Conservation (phyloP, 2,113 vertebrate species). For the Columba janthina region DNA sequence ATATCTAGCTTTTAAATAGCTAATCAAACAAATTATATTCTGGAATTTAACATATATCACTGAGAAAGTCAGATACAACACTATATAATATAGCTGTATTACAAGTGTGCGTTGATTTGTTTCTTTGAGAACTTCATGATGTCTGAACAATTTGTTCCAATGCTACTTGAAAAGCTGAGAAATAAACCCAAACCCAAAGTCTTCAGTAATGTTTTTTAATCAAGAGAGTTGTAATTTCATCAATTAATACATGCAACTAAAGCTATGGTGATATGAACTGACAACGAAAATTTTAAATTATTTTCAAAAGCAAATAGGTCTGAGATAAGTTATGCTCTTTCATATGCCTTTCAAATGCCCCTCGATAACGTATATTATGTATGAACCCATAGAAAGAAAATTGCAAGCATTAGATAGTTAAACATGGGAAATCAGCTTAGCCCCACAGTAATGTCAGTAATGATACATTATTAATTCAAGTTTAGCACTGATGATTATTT, state of each 20-base stretch:
- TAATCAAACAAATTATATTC: background rate
- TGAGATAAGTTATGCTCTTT: background rate
- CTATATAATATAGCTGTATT: background rate
- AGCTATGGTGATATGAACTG: background rate
- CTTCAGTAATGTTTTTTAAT: background rate
- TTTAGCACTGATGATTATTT: background rate
- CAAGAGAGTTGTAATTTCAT: background rate
- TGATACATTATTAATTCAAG: background rate
- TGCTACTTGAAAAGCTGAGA: background rate
- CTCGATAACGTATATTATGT: background rate
- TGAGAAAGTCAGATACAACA: background rate
- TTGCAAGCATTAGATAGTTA: background rate
- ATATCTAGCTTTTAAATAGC: background rate
- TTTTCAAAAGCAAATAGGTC: background rate
- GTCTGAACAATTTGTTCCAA: background rate
- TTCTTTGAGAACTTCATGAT: background rate
- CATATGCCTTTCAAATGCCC: background rate
- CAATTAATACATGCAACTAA: background rate
- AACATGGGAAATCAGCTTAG: background rate
- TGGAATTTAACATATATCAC: background rate
- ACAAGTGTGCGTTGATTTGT: background rate
- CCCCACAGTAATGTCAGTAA: background rate
- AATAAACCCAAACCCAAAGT: accelerated
- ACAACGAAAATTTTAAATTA: background rate
- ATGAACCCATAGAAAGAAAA: background rate